phyloP scores from a whole-genome alignment of 2,888 invertebrate species.

The Crossocerus cetratus region DNA sequence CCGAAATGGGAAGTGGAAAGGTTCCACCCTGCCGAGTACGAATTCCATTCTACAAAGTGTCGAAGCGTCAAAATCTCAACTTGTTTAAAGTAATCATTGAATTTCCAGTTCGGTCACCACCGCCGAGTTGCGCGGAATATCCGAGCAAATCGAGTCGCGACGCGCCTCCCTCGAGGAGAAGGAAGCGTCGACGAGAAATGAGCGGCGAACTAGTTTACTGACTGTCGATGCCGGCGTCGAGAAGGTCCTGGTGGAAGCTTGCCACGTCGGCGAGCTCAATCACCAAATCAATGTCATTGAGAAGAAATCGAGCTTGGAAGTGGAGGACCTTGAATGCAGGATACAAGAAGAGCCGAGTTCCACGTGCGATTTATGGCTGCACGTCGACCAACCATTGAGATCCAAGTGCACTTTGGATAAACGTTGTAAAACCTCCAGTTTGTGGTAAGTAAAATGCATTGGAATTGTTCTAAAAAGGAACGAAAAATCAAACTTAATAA shows the following conservation, averaged over 20 bases:
- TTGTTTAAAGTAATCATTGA: conserved; percentile 49
- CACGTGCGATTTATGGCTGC: too few species aligned
- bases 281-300: too few species aligned
- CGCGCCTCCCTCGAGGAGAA: conserved; percentile 70
- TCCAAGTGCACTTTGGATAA: background rate
- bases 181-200: conserved; percentile 50
- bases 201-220: too few species aligned
- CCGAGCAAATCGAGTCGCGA: conserved; percentile 69
- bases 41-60: background rate
- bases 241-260: too few species aligned
- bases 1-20: conserved; percentile 69
- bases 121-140: conserved; percentile 68
- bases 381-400: background rate
- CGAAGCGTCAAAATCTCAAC: too few species aligned
- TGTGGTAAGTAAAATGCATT: conserved; percentile 19
- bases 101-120: conserved; percentile 64
- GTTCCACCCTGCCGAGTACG: conserved; percentile 70
- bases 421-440: background rate
- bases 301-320: too few species aligned
- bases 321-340: too few species aligned
- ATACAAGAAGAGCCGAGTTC: too few species aligned
- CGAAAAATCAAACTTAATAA: conserved; percentile 24
- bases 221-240: too few species aligned
- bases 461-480: too few species aligned
- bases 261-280: too few species aligned